Evolutionary conservation across 2,113 vertebrate species (phyloP).

Genomic region (Chauna torquata): DNA sequence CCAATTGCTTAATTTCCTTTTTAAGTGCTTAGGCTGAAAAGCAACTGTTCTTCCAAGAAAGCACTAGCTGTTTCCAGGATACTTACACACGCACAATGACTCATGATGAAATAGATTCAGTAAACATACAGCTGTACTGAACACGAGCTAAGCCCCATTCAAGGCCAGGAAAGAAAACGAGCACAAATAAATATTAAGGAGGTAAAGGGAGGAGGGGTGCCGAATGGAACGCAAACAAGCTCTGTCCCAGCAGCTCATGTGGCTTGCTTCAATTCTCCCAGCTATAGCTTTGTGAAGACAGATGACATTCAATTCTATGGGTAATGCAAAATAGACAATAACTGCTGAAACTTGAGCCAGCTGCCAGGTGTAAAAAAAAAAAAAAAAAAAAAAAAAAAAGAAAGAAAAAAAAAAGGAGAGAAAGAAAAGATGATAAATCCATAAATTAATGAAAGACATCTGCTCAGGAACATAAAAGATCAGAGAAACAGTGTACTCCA

Average conservation of each 20-base stretch:
- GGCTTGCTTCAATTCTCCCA: slow-evolving; percentile 81
- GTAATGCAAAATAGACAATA: slow-evolving; percentile 89
- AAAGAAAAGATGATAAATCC: slow-evolving; percentile 91
- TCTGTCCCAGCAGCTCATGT: slow-evolving; percentile 79
- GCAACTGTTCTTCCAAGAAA: slow-evolving; percentile 88
- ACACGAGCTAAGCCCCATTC: slow-evolving; percentile 87
- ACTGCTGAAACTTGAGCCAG: slow-evolving; percentile 95
- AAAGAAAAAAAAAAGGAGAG: slow-evolving; percentile 77
- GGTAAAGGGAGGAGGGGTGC: slow-evolving; percentile 73
- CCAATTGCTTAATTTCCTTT: slow-evolving; percentile 86
- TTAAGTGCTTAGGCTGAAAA: slow-evolving; percentile 85
- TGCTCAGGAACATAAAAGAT: slow-evolving; percentile 93
- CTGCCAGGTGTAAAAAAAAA: slow-evolving; percentile 94
- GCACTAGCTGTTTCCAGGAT: slow-evolving; percentile 88
- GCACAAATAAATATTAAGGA: slow-evolving; percentile 93
- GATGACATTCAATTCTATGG: slow-evolving; percentile 89
- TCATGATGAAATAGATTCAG: slow-evolving; percentile 88
- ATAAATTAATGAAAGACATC: slow-evolving; percentile 99
- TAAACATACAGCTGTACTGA: slow-evolving; percentile 90
- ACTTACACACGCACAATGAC: slow-evolving; percentile 89
- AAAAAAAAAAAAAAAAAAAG: slow-evolving; percentile 68
- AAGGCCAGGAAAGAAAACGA: slow-evolving; percentile 91
- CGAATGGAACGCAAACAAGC: slow-evolving; percentile 79
- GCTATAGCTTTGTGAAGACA: slow-evolving; percentile 89
- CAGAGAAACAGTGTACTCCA: slow-evolving; percentile 81